Base-by-base conservation (phyloP, 2,113 vertebrate species). In the Melanocharis versteri region DNA sequence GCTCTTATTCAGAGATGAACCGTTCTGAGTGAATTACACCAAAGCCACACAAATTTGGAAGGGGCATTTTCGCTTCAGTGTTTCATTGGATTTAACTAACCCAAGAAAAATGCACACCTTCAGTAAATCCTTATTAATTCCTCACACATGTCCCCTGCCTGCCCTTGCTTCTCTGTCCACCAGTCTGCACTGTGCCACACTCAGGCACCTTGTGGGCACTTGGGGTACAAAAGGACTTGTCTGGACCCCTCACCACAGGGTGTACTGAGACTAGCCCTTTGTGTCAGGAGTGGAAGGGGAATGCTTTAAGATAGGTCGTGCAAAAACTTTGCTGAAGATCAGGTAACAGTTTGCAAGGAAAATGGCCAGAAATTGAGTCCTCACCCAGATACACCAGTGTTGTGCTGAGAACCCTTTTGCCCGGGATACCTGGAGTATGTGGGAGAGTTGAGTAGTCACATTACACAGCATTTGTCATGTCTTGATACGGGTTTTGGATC, bases 51-150 rank as follows among this genome's bases (percentile, higher is more conserved):
- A 69, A 26, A 61, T 77, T 80, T 3, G 0, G 15, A 80, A 70
- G 35, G 6, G 4, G 31, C 3, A 2, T 23, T 15, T 45, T 72
- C 0, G 0, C 37, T 66, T 77, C 35, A 16, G 1, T 65, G 5
- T 65, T 86, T 83, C 53, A 11, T 15, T 45, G 6, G 24, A 51
- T 94, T 72, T 80, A 89, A 70, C 10, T 44, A 85, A 53, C 0
- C 1, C 33, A 47, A 23, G 50, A 39, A 57, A 86, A 86, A 89
- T 26, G 10, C 7, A 21, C 10, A 26, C 27, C 23, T 65, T 51
- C 57, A 39, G 18, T 48, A 54, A 86, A 53, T 57, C 10, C 44
- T n/a, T 20, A 40, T 42, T 76, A 68, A 60, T 21, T 58, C 31
- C 42, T 79, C 31, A 23, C 1, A 1, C 8, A 2, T 3, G 4